Evolutionary conservation across 2,888 invertebrate genomes (phyloP), one percentile per base, ranked within the genome.

Genomic region (Mellilla xanthometata): DNA sequence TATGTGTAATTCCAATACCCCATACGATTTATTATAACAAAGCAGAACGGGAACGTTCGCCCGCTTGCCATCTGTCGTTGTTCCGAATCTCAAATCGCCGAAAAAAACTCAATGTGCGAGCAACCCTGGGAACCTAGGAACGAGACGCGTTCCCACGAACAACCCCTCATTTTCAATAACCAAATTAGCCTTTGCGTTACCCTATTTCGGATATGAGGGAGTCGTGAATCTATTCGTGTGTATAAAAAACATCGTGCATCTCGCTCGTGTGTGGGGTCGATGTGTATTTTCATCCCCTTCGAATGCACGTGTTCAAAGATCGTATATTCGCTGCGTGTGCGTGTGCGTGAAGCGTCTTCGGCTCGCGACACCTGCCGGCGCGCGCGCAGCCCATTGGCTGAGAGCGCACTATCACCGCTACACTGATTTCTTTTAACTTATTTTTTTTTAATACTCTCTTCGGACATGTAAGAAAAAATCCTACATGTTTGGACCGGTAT

Each of bases 61-160:
- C 77, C 88, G 88, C 86, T 84, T 82, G 86, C 89, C 89, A 90
- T 90, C 90, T 90, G 90, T 89, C 87, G 88, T 76, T 75, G 80
- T 85, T 84, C 86, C 84, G 82, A 86, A 86, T 85, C 83, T 82
- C 80, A 75, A 69, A 78, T 76, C 70, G 72, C 78, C 74, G 74
- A 83, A 88, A 89, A 86, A 87, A 87, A 84, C 85, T 81, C 83
- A 87, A 87, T 87, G 85, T 87, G 89, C 85, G 81, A 77, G 77
- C 86, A 82, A 84, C 90, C 90, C 90, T 93, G 93, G 93, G 93
- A 93, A 93, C 92, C 90, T 79, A 83, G 84, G 83, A 85, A 81
- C 88, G 81, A 77, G 84, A 81, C 85, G 89, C 90, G 91, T 93
- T 93, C 93, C 92, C 93, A 93, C 93, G 92, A 91, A 85, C 89